These are phyloP conservation scores for Telmatochromis sp. DNA, from an alignment of 2,113 vertebrate genomes.

Conservation along the genomic window DNA sequence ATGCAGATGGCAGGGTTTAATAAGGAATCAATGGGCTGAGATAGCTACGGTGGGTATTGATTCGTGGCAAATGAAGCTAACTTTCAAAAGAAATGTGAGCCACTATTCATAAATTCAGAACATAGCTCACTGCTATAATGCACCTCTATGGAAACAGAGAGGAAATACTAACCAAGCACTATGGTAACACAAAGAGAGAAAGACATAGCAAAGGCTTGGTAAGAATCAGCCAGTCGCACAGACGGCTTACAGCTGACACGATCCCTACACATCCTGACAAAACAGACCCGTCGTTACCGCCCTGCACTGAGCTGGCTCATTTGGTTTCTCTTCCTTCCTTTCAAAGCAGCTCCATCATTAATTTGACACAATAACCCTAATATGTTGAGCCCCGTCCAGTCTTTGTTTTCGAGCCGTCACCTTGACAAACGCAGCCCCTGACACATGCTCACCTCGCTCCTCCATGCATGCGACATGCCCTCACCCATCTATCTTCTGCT, in stretches of 20 bases:
- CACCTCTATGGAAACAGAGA: not conserved
- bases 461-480: not conserved
- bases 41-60: conserved; percentile 51
- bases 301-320: not conserved
- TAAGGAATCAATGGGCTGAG: conserved; percentile 52
- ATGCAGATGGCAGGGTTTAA: conserved; percentile 50
- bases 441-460: not conserved
- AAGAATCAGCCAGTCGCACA: not conserved
- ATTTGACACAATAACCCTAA: conserved; percentile 6
- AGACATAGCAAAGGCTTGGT: not conserved
- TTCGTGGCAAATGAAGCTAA: conserved; percentile 51
- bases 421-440: conserved; percentile 20
- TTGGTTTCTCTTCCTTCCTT: not conserved
- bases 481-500: not conserved
- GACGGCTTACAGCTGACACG: not conserved
- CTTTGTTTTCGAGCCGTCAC: conserved; percentile 7
- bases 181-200: not conserved
- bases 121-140: not conserved
- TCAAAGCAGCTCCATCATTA: conserved; percentile 13
- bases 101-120: not conserved
- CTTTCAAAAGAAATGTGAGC: conserved; percentile 30
- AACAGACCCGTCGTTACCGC: not conserved
- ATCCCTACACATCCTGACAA: not conserved
- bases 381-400: not conserved
- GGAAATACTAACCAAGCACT: not conserved